Base-by-base conservation (phyloP, 2,113 vertebrate species). In the Halichoeres trimaculatus region DNA sequence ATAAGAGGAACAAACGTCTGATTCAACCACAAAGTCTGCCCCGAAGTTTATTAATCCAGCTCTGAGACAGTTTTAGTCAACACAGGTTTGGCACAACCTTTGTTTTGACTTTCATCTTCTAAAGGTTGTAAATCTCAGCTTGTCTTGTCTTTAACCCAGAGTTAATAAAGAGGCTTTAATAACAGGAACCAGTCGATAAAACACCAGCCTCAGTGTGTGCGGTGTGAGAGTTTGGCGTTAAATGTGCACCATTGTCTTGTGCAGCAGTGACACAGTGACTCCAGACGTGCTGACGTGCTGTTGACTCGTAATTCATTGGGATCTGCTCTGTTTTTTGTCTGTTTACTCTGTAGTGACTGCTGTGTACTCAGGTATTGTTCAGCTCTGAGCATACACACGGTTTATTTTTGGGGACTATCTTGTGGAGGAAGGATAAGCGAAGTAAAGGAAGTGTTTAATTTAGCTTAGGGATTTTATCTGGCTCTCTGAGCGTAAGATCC, bases 391-490 rank as follows among this genome's bases (percentile, higher is more conserved):
- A 60, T 53, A 60, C 54, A 48, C 47, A 2, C 47, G 43, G 78
- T 87, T 79, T 91, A 89, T 90, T 88, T 80, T 80, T 78, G 68
- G 72, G 72, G 50, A 69, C 45, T 45, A 17, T 64, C 66, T 76
- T 19, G 19, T 73, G 70, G 76, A 85, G 76, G 90, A 88, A 89
- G 78, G 54, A 19, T 81, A 66, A 81, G 60, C 58, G 60, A 85
- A 82, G 65, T 54, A 67, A 82, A 84, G 89, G 81, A 90, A 88
- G 82, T 86, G 85, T 90, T 91, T 87, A 76, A 90, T 89, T 91
- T 88, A 87, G 81, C 76, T 74, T 35, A 10, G 80, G 80, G 80
- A 84, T 79, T 91, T 85, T 77, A 91, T 90, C 85, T 78, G 67
- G 57, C 48, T 53, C 85, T 74, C 19, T 53, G 30, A 75, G 72